phyloP scores from a whole-genome alignment of 2,113 vertebrate species.

The Perca schrenkii region DNA sequence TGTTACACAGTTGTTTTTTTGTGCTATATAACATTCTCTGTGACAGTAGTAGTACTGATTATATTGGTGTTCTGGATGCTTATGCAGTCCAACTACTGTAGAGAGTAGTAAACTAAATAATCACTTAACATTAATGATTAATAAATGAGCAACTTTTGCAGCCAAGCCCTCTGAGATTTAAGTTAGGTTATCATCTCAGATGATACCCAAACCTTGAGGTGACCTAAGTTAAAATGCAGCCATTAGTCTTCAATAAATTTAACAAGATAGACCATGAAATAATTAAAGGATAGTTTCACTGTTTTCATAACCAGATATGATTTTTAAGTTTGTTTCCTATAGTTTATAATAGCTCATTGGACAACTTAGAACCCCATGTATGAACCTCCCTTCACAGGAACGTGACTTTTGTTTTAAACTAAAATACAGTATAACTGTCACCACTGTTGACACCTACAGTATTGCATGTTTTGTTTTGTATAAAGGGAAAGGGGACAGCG shows the following conservation, averaged over 20 bases:
- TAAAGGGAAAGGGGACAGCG: background rate
- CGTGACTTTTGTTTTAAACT: background rate
- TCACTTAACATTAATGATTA: constrained; percentile 35
- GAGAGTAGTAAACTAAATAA: constrained; percentile 18
- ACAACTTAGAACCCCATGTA: background rate
- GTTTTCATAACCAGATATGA: background rate
- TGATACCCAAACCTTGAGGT: background rate
- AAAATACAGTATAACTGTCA: background rate
- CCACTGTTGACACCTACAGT: background rate
- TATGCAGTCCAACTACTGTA: background rate
- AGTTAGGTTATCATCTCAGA: constrained; percentile 3
- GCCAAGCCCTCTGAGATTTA: constrained; percentile 18
- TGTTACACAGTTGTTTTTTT: background rate
- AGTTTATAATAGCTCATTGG: background rate
- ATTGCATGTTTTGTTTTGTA: background rate
- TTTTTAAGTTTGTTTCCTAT: background rate
- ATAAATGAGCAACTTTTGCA: constrained; percentile 24
- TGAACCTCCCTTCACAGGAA: background rate
- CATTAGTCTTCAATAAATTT: background rate
- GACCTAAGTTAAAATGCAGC: background rate
- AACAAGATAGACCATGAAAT: background rate
- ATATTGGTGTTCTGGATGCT: background rate
- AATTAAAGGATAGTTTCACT: background rate
- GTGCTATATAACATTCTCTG: background rate
- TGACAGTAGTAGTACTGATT: background rate